Evolutionary conservation across 2,113 vertebrate species (phyloP).

Genomic region (Cathartes aura): DNA sequence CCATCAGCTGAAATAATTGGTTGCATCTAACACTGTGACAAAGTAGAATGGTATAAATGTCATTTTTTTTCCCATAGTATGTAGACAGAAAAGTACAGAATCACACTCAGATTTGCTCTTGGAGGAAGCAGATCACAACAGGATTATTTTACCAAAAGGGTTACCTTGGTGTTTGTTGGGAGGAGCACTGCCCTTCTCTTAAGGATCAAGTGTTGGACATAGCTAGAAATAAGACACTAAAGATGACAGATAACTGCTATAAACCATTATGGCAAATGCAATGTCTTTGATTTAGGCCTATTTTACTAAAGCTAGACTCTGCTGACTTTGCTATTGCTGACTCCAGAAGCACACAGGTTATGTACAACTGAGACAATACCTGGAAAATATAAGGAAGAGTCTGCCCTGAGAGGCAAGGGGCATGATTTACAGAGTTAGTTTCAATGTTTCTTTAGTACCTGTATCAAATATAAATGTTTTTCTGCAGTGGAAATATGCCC

Average conservation of each 20-base stretch:
- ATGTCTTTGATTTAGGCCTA: background rate
- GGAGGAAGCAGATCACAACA: background rate
- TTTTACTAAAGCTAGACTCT: background rate
- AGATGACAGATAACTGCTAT: background rate
- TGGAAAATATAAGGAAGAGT: background rate
- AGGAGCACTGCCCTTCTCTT: background rate
- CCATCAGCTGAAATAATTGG: slow-evolving; percentile 46
- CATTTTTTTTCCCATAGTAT: background rate
- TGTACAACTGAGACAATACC: background rate
- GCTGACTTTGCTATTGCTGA: background rate
- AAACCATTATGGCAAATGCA: background rate
- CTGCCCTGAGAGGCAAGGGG: background rate
- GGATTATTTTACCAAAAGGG: background rate
- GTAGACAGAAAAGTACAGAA: background rate
- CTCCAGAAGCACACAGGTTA: background rate
- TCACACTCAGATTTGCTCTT: background rate
- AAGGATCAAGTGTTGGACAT: background rate
- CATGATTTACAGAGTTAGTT: background rate
- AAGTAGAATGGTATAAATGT: background rate
- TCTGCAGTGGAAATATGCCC: background rate
- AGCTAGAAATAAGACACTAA: background rate
- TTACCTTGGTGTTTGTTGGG: background rate
- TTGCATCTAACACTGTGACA: background rate
- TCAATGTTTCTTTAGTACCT: background rate
- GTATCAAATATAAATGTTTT: background rate